Base-by-base conservation (phyloP, 1,140 invertebrate species). In the Branchinecta lindahli region DNA sequence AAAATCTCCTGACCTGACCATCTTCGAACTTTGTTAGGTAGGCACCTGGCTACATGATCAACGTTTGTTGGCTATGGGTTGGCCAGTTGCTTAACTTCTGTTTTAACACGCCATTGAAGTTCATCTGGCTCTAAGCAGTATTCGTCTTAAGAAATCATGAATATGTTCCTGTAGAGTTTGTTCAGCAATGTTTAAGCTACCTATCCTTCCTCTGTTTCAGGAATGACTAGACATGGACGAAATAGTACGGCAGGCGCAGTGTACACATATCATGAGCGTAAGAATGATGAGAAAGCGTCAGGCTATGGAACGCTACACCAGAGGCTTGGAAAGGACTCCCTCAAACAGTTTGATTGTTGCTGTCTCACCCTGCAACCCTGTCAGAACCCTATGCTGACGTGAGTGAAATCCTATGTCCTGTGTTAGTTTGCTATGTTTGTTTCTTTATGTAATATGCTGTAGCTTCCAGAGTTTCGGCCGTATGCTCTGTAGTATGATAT, bases 261-360 rank as follows among this genome's bases (percentile, higher is more conserved):
- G 46, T 99, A 99, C 77, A 96, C 95, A 0, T 99, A 99, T 77
- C 91, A 97, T 77, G 97, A 99, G 77, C 94, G 96, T 78, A 90
- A 95, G 77, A 97, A 95, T 77, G 97, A 99, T 77, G 92, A 92
- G 8, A 85, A 88, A 68, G 86, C 88, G 18, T 94, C 92, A n/a
- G 93, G 93, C 45, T 77, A 76, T 72, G 76, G 77, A 12, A 74
- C 76, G 15, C 70, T 74, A 44, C 68, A 71, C 74, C 87, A 85
- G 76, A 82, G 96, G 75, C 82, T 98, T 66, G 94, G 94, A 6
- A 96, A 96, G 79, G 96, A 99, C 84, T 96, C 95, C 0, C 85
- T 99, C 0, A 97, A 97, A 79, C 91, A 91, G 77, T 99, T 99
- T 80, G 96, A 99, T 80, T 98, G 94, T 76, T 99, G 97, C 79